Evolutionary conservation across 2,888 invertebrate species (phyloP), one percentile per base, ranked within the genome.

Genomic region (Sinotaia quadrata): DNA sequence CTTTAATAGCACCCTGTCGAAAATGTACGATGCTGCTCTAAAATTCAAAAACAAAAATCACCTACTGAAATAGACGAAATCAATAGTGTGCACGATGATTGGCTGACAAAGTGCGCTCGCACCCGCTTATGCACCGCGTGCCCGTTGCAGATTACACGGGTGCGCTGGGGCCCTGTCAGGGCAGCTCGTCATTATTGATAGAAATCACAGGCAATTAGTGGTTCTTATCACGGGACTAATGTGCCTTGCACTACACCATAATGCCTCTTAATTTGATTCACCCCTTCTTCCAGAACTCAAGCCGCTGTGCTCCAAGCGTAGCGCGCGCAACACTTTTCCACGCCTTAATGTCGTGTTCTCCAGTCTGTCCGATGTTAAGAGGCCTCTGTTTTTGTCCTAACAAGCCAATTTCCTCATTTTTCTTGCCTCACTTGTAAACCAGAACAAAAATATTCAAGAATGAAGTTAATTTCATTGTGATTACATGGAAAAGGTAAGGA

Each of bases 161-260:
- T 41, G n/a, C 10, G 49, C 34, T 31, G 41, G 61, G 61, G 27
- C 47, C 29, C 61, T 47, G 61, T 61, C 61, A 47, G 51, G 49
- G 27, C 29, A 61, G 61, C 51, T n/a, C 61, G 33, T 61, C 49
- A 69, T 69, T 69, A 69, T 63, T 59, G 69, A 69, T 59, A 49
- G 52, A 69, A 69, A 69, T 59, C 59, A 52, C 49, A 47, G 67
- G 47, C 61, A 67, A 71, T 71, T 71, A 71, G 70, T 67, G 47
- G 27, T 58, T 63, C 58, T 65, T 51, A 59, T 58, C 59, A 59
- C 29, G 36, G 34, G 33, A 52, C 62, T 71, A 71, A 71, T 67
- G 70, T 54, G 59, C 61, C 67, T 59, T 60, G 66, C 47, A 41
- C 41, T 33, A 27, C 29, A 37, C 31, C 56, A 65, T 69, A 69